These are phyloP conservation scores for Deilephila elpenor DNA, from an alignment of 2,888 invertebrate genomes.

Conservation along the genomic window DNA sequence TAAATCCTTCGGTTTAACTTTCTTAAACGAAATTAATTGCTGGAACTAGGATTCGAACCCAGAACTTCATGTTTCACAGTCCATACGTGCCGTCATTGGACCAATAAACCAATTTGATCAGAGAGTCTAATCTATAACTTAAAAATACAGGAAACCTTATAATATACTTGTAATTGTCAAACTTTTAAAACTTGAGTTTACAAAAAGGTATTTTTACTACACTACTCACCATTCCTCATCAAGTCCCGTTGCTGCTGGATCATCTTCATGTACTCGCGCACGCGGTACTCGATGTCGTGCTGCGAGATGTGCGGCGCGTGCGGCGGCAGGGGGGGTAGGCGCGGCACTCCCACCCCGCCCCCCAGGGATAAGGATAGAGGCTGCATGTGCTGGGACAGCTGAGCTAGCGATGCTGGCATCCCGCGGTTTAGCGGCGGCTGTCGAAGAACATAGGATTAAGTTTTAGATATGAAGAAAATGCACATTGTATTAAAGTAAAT, in stretches of 20 bases:
- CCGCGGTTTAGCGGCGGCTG: slow-evolving; percentile 84
- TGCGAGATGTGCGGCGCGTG: slow-evolving; percentile 85
- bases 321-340: slow-evolving; percentile 83
- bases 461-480: background rate
- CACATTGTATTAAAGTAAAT: no score
- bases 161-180: no score
- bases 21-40: no score
- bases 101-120: no score
- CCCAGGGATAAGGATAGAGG: slow-evolving; percentile 89
- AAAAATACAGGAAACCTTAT: no score
- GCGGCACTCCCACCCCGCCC: slow-evolving; percentile 82
- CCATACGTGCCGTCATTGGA: no score
- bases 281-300: slow-evolving; percentile 90
- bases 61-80: no score
- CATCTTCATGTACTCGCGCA: slow-evolving; percentile 92
- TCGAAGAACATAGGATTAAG: slow-evolving; percentile 39
- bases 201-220: no score
- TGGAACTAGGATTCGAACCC: no score
- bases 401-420: slow-evolving; percentile 83
- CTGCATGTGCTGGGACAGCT: slow-evolving; percentile 87
- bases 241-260: slow-evolving; percentile 82
- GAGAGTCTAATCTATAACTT: no score
- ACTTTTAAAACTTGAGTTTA: no score
- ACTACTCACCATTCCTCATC: slow-evolving; percentile 70
- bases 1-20: no score